A percentile compares a stretch with the other conserved stretches of the same genome.
Conservation (phyloP, 2,113 vertebrate species). For the Gymnobelideus leadbeateri region DNA sequence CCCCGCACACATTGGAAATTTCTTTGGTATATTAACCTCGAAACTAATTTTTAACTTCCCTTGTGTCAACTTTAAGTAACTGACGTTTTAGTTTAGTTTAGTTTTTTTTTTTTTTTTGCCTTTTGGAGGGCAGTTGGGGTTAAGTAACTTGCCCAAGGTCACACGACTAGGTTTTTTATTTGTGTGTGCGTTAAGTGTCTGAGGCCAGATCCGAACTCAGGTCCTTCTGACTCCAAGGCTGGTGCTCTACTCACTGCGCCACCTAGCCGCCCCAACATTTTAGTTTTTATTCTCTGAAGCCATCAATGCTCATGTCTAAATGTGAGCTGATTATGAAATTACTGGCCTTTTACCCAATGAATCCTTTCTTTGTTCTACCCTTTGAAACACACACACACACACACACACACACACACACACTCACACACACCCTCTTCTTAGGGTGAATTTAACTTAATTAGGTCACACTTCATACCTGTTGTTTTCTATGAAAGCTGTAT, state of each 20-base stretch:
- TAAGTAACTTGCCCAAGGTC: no score
- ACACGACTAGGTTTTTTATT: no score
- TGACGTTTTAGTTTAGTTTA: neutral
- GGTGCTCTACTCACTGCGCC: no score
- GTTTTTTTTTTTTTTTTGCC: no score
- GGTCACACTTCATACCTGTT: constrained; percentile 86
- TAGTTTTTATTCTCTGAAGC: neutral
- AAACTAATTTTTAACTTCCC: neutral
- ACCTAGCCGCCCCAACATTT: no score
- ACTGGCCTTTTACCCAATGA: neutral
- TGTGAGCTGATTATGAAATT: neutral
- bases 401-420: neutral
- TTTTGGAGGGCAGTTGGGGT: no score
- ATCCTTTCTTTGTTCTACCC: neutral
- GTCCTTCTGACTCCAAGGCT: no score
- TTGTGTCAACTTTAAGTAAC: neutral
- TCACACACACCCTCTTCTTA: no score
- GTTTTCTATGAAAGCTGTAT: constrained; percentile 92
- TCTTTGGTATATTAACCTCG: constrained; percentile 36
- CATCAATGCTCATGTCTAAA: neutral
- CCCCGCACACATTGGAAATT: constrained; percentile 24
- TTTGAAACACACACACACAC: neutral
- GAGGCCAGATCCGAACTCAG: no score
- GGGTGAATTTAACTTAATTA: constrained; percentile 15
- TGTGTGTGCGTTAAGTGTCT: no score